Evolutionary conservation across 2,113 vertebrate genomes (phyloP).

Genomic region (Sciurus niger): DNA sequence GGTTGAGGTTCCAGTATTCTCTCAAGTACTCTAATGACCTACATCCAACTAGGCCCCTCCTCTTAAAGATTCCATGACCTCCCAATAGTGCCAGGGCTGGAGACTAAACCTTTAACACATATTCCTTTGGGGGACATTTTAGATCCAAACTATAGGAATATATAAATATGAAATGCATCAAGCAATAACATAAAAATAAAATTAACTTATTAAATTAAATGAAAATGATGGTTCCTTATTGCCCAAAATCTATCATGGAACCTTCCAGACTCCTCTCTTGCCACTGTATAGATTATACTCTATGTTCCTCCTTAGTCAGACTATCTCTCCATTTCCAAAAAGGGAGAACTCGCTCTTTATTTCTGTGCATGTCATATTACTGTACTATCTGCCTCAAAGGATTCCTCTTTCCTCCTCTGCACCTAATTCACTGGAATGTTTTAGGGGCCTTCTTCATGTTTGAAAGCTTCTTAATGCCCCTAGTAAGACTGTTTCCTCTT

Average conservation of each 20-base stretch:
- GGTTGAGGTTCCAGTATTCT: no score
- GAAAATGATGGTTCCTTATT: not conserved
- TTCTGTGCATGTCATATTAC: not conserved
- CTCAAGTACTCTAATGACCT: not conserved
- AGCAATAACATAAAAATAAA: not conserved
- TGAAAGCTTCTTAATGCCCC: not conserved
- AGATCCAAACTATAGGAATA: not conserved
- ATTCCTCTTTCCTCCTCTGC: not conserved
- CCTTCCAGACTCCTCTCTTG: not conserved
- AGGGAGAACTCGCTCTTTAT: not conserved
- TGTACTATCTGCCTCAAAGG: not conserved
- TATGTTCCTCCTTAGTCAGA: not conserved
- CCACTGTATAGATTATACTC: fast-evolving
- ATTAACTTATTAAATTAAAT: not conserved
- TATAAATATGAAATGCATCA: not conserved
- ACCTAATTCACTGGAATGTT: not conserved
- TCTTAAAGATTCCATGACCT: not conserved
- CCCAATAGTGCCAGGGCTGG: not conserved
- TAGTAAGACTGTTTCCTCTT: not conserved
- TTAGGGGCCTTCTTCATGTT: not conserved
- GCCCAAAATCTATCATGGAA: not conserved
- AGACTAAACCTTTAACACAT: not conserved
- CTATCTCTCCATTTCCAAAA: not conserved
- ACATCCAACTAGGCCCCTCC: not conserved
- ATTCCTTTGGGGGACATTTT: not conserved